Evolutionary conservation across 2,888 invertebrate species (phyloP).

Genomic region (Deladenus siricidicola): DNA sequence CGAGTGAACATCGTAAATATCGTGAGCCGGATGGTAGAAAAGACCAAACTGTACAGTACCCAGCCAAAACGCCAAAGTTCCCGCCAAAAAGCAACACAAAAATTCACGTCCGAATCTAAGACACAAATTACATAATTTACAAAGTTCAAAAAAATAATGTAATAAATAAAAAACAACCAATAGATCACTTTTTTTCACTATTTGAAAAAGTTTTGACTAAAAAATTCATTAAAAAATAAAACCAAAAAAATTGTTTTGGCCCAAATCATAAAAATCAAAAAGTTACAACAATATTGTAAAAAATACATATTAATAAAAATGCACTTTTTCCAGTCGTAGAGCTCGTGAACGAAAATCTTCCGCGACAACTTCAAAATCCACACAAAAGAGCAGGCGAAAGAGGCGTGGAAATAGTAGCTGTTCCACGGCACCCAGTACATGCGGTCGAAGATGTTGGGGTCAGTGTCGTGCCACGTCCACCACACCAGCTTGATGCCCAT

Average conservation of each 20-base stretch:
- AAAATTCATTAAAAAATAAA: not conserved
- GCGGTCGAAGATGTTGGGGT: conserved; percentile 62
- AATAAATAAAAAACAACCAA: no score
- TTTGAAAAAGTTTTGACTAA: not conserved
- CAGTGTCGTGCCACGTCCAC: conserved; percentile 72
- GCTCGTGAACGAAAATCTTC: conserved; percentile 58
- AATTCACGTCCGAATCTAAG: conserved; percentile 60
- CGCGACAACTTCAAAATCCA: conserved; percentile 63
- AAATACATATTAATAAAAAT: conserved; percentile 11
- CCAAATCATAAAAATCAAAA: not conserved
- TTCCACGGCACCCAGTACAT: conserved; percentile 72
- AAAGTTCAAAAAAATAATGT: no score
- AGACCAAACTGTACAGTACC: conserved; percentile 66
- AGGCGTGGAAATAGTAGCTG: conserved; percentile 72
- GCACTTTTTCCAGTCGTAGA: conserved; percentile 61
- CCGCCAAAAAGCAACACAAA: conserved; percentile 60
- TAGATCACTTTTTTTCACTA: no score
- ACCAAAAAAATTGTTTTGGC: not conserved
- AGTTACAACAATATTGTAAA: not conserved
- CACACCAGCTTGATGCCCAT: conserved; percentile 61
- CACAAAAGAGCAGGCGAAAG: conserved; percentile 68
- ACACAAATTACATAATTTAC: conserved; percentile 16
- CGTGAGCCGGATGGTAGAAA: conserved; percentile 71
- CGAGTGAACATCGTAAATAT: conserved; percentile 62
- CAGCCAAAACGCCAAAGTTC: conserved; percentile 66